These are phyloP conservation scores for Pachycephala philippinensis DNA, from an alignment of 2,113 vertebrate species.

Conservation along the genomic window DNA sequence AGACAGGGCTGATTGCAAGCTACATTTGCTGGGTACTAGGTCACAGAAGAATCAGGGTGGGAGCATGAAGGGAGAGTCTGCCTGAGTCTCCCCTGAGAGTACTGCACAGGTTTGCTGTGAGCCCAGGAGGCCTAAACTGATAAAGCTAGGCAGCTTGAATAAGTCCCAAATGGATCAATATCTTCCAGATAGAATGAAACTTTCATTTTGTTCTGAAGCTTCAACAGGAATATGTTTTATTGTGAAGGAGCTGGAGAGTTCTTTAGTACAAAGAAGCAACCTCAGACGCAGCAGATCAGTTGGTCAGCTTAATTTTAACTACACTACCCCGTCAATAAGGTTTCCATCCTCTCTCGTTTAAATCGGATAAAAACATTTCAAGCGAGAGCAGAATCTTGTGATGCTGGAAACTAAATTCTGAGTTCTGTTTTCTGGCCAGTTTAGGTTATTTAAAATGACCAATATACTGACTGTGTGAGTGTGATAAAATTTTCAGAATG, in stretches of 20 bases:
- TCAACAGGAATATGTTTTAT: not conserved
- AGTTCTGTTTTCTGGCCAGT: not conserved
- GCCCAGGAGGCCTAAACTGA: not conserved
- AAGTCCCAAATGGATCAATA: not conserved
- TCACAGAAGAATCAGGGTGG: not conserved
- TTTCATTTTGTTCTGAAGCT: not conserved
- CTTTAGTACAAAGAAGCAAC: not conserved
- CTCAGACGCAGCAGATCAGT: not conserved
- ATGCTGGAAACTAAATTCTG: not conserved
- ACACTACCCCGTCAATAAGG: not conserved
- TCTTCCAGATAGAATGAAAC: not conserved
- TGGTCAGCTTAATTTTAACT: not conserved
- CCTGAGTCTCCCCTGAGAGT: not conserved
- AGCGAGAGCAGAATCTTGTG: not conserved
- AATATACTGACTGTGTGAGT: not conserved
- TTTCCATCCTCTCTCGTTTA: not conserved
- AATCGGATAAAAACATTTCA: not conserved
- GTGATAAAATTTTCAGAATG: not conserved
- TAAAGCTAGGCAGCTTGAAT: not conserved
- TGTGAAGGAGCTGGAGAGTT: not conserved
- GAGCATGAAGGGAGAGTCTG: not conserved
- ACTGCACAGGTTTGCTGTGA: not conserved
- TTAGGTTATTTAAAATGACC: not conserved
- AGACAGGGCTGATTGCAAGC: conserved; percentile 4
- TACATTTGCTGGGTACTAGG: not conserved